Conservation (phyloP, 1,140 invertebrate genomes). For the Bombus cullumanus region DNA sequence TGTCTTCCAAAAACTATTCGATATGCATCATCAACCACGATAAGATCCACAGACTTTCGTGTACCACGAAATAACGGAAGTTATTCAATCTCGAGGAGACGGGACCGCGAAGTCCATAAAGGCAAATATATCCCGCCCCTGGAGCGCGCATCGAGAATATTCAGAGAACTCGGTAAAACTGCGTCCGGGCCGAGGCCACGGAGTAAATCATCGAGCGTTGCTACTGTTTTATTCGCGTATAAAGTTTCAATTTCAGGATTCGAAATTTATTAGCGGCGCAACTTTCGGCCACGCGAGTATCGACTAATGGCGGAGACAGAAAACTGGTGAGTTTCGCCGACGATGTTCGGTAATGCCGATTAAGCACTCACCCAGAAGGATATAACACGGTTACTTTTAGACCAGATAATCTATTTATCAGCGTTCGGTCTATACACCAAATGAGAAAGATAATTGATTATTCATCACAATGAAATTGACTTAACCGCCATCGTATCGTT, state of each 20-base stretch:
- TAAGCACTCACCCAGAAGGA: not conserved
- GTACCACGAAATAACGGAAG: slow-evolving; percentile 63
- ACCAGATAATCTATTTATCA: not conserved
- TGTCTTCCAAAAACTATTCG: slow-evolving; percentile 31
- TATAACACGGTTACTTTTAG: not conserved
- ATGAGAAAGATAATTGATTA: not conserved
- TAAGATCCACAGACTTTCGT: slow-evolving; percentile 59
- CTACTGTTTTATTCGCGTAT: slow-evolving; percentile 15
- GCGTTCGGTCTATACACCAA: not conserved
- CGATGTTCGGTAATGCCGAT: not conserved
- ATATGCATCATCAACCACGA: slow-evolving; percentile 58
- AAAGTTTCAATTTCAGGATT: slow-evolving; percentile 31
- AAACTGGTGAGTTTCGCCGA: not conserved
- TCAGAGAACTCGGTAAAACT: slow-evolving; percentile 13
- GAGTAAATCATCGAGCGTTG: slow-evolving; percentile 29
- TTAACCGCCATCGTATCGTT: not conserved
- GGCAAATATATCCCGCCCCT: slow-evolving; percentile 32
- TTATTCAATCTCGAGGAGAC: slow-evolving; percentile 65
- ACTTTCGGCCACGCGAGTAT: not conserved
- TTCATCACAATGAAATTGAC: not conserved
- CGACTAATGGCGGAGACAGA: not conserved
- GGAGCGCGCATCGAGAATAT: slow-evolving; percentile 19
- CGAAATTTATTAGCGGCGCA: slow-evolving; percentile 30
- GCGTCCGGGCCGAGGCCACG: not conserved
- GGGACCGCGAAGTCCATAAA: slow-evolving; percentile 56